A percentile compares a stretch with the other conserved stretches of the same genome.
These are phyloP conservation scores for Agapornis roseicollis DNA, from an alignment of 2,113 vertebrate genomes.

Conservation along the genomic window DNA sequence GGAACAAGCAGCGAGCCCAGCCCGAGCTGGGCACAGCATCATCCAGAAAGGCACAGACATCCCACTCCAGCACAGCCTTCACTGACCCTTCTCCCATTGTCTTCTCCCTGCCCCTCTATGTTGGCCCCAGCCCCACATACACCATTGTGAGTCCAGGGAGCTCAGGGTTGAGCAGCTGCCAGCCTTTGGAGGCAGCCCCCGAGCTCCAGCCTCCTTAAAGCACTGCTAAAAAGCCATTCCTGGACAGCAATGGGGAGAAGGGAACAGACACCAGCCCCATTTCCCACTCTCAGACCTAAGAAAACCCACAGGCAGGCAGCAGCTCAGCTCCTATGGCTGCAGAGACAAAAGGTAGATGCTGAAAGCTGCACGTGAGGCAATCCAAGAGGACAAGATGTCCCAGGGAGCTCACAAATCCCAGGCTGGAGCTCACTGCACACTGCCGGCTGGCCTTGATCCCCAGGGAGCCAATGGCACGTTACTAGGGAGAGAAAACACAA, in stretches of 20 bases:
- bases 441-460: background rate
- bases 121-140: background rate
- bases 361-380: background rate
- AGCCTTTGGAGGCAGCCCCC: background rate
- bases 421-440: background rate
- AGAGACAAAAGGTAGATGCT: background rate
- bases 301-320: background rate
- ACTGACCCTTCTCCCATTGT: accelerated
- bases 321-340: background rate
- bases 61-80: background rate
- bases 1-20: background rate
- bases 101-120: background rate
- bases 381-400: background rate
- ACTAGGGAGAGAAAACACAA: slow-evolving; percentile 39
- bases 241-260: background rate
- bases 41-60: accelerated
- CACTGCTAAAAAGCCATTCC: background rate
- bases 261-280: background rate
- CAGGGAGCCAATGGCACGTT: background rate
- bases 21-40: background rate
- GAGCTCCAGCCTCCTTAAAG: background rate
- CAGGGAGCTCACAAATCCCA: accelerated
- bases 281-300: background rate
- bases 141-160: background rate
- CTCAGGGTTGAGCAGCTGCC: background rate